Conservation (phyloP, 2,888 invertebrate genomes). For the Ptilodon capucinus region DNA sequence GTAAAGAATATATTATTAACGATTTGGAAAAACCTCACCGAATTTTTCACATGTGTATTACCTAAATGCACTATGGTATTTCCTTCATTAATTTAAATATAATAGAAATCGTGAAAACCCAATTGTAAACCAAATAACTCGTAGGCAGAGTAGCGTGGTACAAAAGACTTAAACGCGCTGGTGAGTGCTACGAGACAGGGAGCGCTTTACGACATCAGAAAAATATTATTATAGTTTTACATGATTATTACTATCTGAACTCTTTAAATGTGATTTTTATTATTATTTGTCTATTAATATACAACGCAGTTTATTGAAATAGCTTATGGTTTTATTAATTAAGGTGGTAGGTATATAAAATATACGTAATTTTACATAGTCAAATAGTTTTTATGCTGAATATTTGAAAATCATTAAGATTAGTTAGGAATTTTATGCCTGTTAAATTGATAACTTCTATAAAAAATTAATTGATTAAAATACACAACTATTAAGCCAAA, state of each 20-base stretch:
- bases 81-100: no score
- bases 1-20: neutral
- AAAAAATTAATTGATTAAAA: no score
- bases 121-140: neutral
- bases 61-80: neutral
- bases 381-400: no score
- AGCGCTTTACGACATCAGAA: conserved; percentile 5
- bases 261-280: conserved; percentile 11
- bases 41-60: neutral
- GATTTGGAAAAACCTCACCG: neutral
- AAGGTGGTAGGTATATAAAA: no score
- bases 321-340: neutral
- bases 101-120: conserved; percentile 1
- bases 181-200: conserved; percentile 6
- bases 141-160: conserved; percentile 35
- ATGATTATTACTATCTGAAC: conserved; percentile 7
- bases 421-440: no score
- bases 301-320: neutral
- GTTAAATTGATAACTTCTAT: no score
- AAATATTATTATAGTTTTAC: conserved; percentile 8
- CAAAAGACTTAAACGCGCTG: conserved; percentile 70
- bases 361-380: no score
- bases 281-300: conserved; percentile 8
- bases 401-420: no score
- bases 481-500: no score